Percentiles rank a stretch among this genome's conserved stretches.
Conservation (phyloP, 37 sponge, comb jelly and placozoan species). For the Ianthella basta region DNA sequence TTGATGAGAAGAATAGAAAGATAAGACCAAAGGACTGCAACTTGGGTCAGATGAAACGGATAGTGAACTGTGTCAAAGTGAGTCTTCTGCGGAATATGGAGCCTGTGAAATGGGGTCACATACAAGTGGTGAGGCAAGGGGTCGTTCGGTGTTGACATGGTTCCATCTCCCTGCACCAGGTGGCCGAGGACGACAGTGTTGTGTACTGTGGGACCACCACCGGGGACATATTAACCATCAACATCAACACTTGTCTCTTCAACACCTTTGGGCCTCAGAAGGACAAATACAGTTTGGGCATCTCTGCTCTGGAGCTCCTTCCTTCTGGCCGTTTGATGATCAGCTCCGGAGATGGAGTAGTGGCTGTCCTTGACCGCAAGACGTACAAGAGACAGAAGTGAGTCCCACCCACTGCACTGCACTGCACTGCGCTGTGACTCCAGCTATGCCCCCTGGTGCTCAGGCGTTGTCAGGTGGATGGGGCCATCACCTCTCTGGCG, state of each 20-base stretch:
- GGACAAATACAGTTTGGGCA: slow-evolving; percentile 82
- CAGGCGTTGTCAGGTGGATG: slow-evolving; percentile 45
- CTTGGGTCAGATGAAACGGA: slow-evolving; percentile 92
- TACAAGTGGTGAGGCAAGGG: too few species aligned
- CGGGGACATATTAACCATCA: slow-evolving; percentile 93
- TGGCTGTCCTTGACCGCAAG: slow-evolving; percentile 58
- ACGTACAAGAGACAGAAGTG: slow-evolving; percentile 58
- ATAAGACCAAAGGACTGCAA: slow-evolving; percentile 92
- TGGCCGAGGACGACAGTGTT: slow-evolving; percentile 76
- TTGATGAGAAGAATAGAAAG: slow-evolving; percentile 79
- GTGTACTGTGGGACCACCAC: slow-evolving; percentile 95
- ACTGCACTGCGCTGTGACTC: neutral
- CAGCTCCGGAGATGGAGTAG: slow-evolving; percentile 93
- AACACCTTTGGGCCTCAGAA: slow-evolving; percentile 91
- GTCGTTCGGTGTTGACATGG: too few species aligned
- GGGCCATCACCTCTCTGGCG: slow-evolving; percentile 80
- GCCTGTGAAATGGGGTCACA: neutral
- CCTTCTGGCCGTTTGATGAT: slow-evolving; percentile 75
- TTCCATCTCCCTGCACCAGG: neutral
- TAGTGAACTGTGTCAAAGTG: slow-evolving; percentile 84
- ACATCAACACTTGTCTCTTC: slow-evolving; percentile 79
- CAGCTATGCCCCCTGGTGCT: neutral
- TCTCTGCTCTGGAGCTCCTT: slow-evolving; percentile 47
- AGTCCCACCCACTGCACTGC: slow-evolving; percentile 22
- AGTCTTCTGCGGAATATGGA: slow-evolving; percentile 10